Conservation (phyloP, 2,888 invertebrate species). For the Eretmocerus hayati region DNA sequence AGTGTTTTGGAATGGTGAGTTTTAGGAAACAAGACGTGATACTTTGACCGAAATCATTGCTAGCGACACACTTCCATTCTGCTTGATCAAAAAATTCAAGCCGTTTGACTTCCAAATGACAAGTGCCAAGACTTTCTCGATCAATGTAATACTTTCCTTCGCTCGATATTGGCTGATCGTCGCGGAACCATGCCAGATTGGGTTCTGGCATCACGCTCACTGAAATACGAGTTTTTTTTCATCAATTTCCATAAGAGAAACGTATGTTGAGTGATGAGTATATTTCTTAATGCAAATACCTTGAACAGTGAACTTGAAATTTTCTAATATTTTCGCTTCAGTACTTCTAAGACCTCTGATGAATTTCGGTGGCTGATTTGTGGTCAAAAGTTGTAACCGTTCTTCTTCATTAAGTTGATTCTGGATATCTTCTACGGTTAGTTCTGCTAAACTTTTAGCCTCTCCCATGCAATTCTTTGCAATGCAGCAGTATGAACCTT, state of each 20-base stretch:
- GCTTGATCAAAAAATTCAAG: slow-evolving; percentile 81
- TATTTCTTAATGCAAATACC: slow-evolving; percentile 54
- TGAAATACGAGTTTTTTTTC: slow-evolving; percentile 44
- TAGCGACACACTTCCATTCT: slow-evolving; percentile 87
- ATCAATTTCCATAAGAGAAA: no score
- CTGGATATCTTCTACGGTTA: slow-evolving; percentile 85
- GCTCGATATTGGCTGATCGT: slow-evolving; percentile 68
- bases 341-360: slow-evolving; percentile 72
- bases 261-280: not conserved
- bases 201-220: slow-evolving; percentile 78
- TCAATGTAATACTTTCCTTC: slow-evolving; percentile 62
- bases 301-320: slow-evolving; percentile 73
- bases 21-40: slow-evolving; percentile 81
- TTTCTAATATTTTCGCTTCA: slow-evolving; percentile 76
- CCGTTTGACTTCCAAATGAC: slow-evolving; percentile 64
- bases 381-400: slow-evolving; percentile 64
- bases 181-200: slow-evolving; percentile 78
- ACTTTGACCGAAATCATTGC: slow-evolving; percentile 83
- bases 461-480: slow-evolving; percentile 89
- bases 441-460: slow-evolving; percentile 75
- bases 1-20: slow-evolving; percentile 78
- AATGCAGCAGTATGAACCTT: slow-evolving; percentile 79
- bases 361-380: slow-evolving; percentile 78
- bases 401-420: slow-evolving; percentile 85
- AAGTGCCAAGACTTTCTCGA: slow-evolving; percentile 64